Conservation (phyloP, 2,113 vertebrate species). For the Leptosomus discolor region DNA sequence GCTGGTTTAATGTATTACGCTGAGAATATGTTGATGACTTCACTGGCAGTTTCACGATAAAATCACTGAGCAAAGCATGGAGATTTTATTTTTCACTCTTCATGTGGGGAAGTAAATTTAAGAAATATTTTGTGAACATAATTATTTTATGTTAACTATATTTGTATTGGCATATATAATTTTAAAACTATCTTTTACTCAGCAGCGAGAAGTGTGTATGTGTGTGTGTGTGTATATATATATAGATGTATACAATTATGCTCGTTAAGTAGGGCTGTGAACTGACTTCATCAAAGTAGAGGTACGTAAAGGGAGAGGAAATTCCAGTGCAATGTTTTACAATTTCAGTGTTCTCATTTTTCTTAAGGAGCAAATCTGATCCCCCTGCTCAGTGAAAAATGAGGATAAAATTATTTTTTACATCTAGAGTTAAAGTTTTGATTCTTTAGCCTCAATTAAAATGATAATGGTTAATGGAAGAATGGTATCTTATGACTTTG, state of each 20-base stretch:
- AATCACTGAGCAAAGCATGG: neutral
- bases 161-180: neutral
- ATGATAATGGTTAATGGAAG: neutral
- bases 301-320: neutral
- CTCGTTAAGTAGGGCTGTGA: neutral
- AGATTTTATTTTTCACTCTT: neutral
- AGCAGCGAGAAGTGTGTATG: neutral
- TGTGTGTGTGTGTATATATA: neutral
- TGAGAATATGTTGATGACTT: neutral
- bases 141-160: conserved; percentile 11
- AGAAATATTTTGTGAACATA: conserved; percentile 22
- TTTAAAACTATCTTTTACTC: neutral
- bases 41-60: neutral
- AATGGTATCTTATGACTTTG: neutral
- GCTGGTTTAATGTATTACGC: neutral
- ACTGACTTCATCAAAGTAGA: neutral
- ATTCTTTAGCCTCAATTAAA: neutral
- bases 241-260: neutral
- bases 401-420: neutral
- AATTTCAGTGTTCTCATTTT: neutral
- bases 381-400: accelerated
- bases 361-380: neutral
- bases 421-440: neutral
- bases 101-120: neutral
- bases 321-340: neutral